Conservation (phyloP, 1,140 invertebrate genomes). For the Aphidius gifuensis region DNA sequence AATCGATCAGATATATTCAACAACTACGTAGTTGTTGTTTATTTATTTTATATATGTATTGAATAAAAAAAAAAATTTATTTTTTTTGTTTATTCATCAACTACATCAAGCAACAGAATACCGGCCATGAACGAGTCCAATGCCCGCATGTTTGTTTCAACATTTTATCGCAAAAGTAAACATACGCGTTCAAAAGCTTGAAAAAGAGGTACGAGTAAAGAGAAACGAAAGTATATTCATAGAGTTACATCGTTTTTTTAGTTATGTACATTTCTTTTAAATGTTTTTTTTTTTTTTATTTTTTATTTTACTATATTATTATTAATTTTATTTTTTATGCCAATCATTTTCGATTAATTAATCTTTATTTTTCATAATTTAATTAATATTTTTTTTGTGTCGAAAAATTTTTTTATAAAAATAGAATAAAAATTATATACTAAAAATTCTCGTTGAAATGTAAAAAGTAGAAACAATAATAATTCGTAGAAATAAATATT, state of each 20-base stretch:
- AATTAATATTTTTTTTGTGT: background rate
- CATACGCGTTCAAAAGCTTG: slow-evolving; percentile 36
- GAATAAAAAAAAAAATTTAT: background rate
- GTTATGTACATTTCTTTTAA: too few relatives aligned
- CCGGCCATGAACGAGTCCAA: slow-evolving; percentile 45
- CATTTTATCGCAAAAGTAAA: slow-evolving; percentile 51
- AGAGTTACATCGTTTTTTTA: too few relatives aligned
- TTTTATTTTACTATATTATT: background rate
- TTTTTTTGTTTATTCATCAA: slow-evolving; percentile 23
- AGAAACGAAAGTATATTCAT: slow-evolving; percentile 8
- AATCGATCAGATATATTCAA: too few relatives aligned
- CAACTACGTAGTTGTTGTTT: background rate
- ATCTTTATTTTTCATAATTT: background rate
- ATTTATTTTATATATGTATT: background rate
- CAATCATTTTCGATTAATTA: background rate
- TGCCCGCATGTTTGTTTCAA: slow-evolving; percentile 48
- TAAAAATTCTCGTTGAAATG: slow-evolving; percentile 5
- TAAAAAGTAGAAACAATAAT: slow-evolving; percentile 13
- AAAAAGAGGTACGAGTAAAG: background rate
- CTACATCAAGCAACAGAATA: slow-evolving; percentile 29
- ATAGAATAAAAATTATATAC: slow-evolving; percentile 22
- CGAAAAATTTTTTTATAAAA: background rate
- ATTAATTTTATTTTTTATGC: slow-evolving; percentile 7
- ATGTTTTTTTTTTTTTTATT: background rate
- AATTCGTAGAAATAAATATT: slow-evolving; percentile 1